These are phyloP conservation scores for Bergia sp. DNA, from an alignment of 92 coral and sea anemone species.

Conservation along the genomic window DNA sequence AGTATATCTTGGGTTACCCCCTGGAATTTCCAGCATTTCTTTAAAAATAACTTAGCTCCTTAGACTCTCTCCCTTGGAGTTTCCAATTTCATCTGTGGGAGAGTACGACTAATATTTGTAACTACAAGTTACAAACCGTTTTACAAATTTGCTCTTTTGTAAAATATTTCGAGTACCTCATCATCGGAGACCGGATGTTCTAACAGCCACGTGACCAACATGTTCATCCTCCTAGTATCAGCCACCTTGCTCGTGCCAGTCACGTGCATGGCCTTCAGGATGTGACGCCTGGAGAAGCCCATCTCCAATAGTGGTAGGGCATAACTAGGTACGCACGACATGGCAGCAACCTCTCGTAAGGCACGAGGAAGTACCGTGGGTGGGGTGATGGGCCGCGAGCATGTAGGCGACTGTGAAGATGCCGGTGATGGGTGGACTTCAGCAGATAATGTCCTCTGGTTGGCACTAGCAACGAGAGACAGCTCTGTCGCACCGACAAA, in stretches of 20 bases:
- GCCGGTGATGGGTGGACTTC: conserved; percentile 44
- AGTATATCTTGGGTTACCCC: no score
- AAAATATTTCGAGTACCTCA: conserved; percentile 51
- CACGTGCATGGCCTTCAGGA: conserved; percentile 80
- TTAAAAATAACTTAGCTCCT: no score
- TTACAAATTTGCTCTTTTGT: no score
- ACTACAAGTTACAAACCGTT: no score
- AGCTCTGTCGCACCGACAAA: conserved; percentile 20
- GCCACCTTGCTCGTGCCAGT: conserved; percentile 74
- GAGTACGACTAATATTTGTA: no score
- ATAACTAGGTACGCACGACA: conserved; percentile 74
- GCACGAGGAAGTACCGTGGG: conserved; percentile 74
- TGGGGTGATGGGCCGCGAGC: conserved; percentile 65
- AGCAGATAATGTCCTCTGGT: conserved; percentile 32
- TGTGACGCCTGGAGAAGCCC: conserved; percentile 87
- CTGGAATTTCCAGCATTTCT: no score
- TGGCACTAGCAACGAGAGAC: conserved; percentile 13
- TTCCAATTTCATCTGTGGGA: no score
- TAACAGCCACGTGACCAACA: conserved; percentile 84
- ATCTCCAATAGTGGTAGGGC: conserved; percentile 83
- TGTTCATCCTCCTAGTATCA: conserved; percentile 72
- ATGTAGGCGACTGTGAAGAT: conserved; percentile 45
- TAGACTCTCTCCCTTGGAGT: no score
- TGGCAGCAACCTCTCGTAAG: conserved; percentile 72
- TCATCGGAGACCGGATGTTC: conserved; percentile 90